Evolutionary conservation across 2,888 invertebrate species (phyloP), one percentile per base, ranked within the genome.

Genomic region (Scaptomyza cyrtandrae): DNA sequence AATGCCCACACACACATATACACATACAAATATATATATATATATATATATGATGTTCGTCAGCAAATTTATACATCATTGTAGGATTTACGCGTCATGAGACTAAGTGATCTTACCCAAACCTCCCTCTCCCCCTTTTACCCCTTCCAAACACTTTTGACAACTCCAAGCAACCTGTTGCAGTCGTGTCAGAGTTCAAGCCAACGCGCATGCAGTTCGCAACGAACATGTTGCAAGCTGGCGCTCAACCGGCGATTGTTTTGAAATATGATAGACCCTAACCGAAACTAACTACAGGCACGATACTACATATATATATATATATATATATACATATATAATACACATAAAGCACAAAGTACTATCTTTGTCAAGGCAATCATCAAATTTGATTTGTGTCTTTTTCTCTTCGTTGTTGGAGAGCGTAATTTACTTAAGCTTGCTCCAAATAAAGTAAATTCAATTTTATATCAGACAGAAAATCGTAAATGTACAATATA

Each of bases 381-480:
- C 53, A 39, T 46, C 45, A 55, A 59, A 71, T 52, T 46, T 44
- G 35, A 39, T 41, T 35, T 64, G 44, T 50, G 43, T 44, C 24
- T 54, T 43, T 44, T 35, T 64, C 10, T 19, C 19, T 19, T 19
- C 16, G 49, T 9, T 39, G 14, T 14, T 39, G 7, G 31, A 11
- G n/a, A 39, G 37, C 49, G 37, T 39, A 35, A 49, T 55, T 70
- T 54, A 61, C 74, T 78, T 69, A 61, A 73, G 70, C 52, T 49
- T 62, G 64, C 61, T 78, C 66, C 53, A 66, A 55, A 65, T 54
- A 57, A 60, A 75, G 70, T 66, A 69, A 77, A 80, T 61, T 78
- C 70, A 80, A 80, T 78, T 77, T 69, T 66, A 56, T 24, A 69
- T 33, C 76, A 50, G 45, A 1, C 29, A 33, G 48, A 19, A 66